A percentile compares a stretch with the other conserved stretches of the same genome.
These are phyloP conservation scores for Andrena hattorfiana DNA, from an alignment of 2,888 invertebrate genomes.

Conservation along the genomic window DNA sequence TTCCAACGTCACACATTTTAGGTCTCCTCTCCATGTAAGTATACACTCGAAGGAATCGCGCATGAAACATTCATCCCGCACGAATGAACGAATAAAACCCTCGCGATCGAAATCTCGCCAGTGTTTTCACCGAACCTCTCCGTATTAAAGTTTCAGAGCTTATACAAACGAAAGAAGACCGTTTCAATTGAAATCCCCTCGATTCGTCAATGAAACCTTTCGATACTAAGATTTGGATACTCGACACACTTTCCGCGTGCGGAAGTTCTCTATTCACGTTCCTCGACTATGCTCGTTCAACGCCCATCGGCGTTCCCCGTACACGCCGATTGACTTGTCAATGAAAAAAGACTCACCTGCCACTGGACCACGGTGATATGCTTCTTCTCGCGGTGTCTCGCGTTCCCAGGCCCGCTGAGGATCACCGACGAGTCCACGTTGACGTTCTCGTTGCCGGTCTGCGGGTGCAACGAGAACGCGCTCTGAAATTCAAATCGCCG, in stretches of 20 bases:
- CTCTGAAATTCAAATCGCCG: conserved; percentile 83
- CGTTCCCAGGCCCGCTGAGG: conserved; percentile 86
- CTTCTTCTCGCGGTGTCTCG: conserved; percentile 84
- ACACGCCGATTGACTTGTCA: no score
- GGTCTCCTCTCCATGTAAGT: background rate
- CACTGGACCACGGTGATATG: conserved; percentile 85
- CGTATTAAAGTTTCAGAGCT: no score
- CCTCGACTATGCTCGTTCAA: background rate
- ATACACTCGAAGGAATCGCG: no score
- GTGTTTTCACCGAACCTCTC: no score
- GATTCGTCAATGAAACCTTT: no score
- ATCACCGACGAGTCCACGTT: conserved; percentile 84
- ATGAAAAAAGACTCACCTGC: conserved; percentile 80
- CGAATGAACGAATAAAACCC: no score
- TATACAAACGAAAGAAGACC: no score
- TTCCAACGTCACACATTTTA: background rate
- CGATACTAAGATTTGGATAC: no score
- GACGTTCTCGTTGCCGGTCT: conserved; percentile 82
- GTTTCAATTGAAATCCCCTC: background rate
- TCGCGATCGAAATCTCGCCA: no score
- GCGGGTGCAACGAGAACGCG: conserved; percentile 86
- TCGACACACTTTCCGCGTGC: no score
- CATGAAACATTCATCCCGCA: no score
- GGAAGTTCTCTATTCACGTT: background rate
- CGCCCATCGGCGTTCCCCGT: no score